Conservation (phyloP, 92 coral and sea anemone species). For the Porites rus region DNA sequence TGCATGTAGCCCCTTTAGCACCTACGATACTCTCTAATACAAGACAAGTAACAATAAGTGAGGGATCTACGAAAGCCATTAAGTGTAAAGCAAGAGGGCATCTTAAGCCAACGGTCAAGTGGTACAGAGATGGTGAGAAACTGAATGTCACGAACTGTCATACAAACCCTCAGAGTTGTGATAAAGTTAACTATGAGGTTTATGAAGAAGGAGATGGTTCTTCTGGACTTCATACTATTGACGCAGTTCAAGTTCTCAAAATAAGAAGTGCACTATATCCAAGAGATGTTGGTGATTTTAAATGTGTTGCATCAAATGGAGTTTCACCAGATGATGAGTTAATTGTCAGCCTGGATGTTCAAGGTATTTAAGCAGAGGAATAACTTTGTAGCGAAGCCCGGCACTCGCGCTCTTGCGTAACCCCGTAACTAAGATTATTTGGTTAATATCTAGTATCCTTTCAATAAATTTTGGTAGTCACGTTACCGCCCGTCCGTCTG, state of each 20-base stretch:
- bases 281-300: conserved; percentile 37
- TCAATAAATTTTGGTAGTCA: too few relatives aligned
- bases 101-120: not conserved
- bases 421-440: too few relatives aligned
- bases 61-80: too few relatives aligned
- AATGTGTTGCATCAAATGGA: conserved; percentile 42
- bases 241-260: not conserved
- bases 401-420: not conserved
- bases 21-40: too few relatives aligned
- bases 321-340: not conserved
- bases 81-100: too few relatives aligned
- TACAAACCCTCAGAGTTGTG: not conserved
- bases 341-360: conserved; percentile 6
- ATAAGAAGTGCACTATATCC: conserved; percentile 41
- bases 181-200: conserved; percentile 14
- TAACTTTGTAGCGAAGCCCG: not conserved
- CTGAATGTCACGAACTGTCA: conserved; percentile 6
- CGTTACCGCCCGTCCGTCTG: too few relatives aligned
- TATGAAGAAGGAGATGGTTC: not conserved
- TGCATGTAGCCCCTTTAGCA: too few relatives aligned
- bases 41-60: too few relatives aligned
- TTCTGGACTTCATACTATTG: not conserved
- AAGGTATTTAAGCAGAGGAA: conserved; percentile 17
- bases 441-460: too few relatives aligned
- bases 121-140: conserved; percentile 29